phyloP scores from a whole-genome alignment of 2,888 invertebrate genomes.

The Yponomeuta cagnagella region DNA sequence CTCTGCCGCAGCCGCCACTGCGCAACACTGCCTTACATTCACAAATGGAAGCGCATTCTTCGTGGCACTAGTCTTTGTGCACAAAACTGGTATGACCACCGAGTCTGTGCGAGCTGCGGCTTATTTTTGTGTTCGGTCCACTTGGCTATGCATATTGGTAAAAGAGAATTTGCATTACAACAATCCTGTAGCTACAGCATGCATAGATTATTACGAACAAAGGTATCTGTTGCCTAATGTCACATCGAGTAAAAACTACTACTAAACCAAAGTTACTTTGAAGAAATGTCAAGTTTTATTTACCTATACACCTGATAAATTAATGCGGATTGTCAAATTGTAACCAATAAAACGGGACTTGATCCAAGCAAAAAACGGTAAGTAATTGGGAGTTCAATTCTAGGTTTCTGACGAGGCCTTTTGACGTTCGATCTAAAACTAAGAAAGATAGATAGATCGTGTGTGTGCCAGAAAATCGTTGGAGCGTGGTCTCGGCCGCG shows the following conservation, averaged over 20 bases:
- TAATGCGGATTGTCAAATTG: too few species aligned
- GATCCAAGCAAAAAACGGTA: too few species aligned
- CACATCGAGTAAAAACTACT: too few species aligned
- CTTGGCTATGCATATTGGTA: neutral
- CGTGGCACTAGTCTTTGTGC: constrained; percentile 13
- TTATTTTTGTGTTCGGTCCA: neutral
- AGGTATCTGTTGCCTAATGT: neutral
- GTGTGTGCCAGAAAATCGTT: constrained; percentile 40
- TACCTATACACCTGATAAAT: too few species aligned
- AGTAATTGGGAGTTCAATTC: neutral
- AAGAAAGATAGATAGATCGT: neutral
- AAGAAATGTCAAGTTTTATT: too few species aligned
- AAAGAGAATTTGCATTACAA: neutral
- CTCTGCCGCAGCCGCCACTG: constrained; percentile 33
- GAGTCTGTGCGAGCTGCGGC: neutral
- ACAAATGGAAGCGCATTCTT: constrained; percentile 17
- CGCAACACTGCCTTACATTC: constrained; percentile 64
- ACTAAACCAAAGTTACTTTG: too few species aligned
- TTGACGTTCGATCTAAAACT: neutral
- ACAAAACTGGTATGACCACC: constrained; percentile 9
- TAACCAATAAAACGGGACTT: too few species aligned
- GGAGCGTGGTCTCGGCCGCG: constrained; percentile 30
- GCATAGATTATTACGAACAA: neutral
- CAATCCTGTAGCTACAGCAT: neutral
- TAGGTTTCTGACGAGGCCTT: neutral